Evolutionary conservation across 1,140 invertebrate species (phyloP).

Genomic region (Trachymyrmex cornetzi): DNA sequence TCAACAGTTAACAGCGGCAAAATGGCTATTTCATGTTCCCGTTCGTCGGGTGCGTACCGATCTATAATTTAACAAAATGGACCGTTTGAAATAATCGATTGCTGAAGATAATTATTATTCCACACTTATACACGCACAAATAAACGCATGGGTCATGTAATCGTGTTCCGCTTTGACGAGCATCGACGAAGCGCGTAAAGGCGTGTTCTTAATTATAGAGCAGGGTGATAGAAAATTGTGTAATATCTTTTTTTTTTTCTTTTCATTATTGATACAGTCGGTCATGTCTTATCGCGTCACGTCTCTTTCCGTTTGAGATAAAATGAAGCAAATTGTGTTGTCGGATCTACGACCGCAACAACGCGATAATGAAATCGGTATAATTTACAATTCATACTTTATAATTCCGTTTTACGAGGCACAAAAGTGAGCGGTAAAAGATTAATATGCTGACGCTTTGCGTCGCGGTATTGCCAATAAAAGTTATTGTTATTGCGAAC

Average conservation of each 20-base stretch:
- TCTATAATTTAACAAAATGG: slow-evolving; percentile 55
- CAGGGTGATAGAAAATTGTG: slow-evolving; percentile 25
- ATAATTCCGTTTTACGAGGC: slow-evolving; percentile 30
- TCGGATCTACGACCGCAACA: neutral
- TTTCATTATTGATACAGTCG: neutral
- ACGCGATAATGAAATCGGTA: slow-evolving; percentile 19
- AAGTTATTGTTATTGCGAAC: slow-evolving; percentile 55
- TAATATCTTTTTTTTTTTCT: neutral
- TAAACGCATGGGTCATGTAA: slow-evolving; percentile 30
- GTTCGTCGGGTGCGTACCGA: slow-evolving; percentile 33
- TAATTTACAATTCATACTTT: slow-evolving; percentile 39
- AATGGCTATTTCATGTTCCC: slow-evolving; percentile 55
- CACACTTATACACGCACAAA: slow-evolving; percentile 15
- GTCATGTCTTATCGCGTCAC: neutral
- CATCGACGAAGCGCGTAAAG: slow-evolving; percentile 50
- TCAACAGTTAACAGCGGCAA: slow-evolving; percentile 48
- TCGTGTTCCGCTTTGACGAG: slow-evolving; percentile 50
- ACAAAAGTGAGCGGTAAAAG: slow-evolving; percentile 28
- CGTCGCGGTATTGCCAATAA: slow-evolving; percentile 49
- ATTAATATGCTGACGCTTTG: slow-evolving; percentile 63
- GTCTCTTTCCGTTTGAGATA: neutral
- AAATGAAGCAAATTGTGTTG: slow-evolving; percentile 4
- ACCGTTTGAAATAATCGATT: slow-evolving; percentile 42
- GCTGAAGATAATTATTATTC: slow-evolving; percentile 56
- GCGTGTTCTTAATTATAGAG: slow-evolving; percentile 53